Percentiles rank a stretch among this genome's conserved stretches.
Conservation (phyloP, 2,888 invertebrate species). For the Patella pellucida region DNA sequence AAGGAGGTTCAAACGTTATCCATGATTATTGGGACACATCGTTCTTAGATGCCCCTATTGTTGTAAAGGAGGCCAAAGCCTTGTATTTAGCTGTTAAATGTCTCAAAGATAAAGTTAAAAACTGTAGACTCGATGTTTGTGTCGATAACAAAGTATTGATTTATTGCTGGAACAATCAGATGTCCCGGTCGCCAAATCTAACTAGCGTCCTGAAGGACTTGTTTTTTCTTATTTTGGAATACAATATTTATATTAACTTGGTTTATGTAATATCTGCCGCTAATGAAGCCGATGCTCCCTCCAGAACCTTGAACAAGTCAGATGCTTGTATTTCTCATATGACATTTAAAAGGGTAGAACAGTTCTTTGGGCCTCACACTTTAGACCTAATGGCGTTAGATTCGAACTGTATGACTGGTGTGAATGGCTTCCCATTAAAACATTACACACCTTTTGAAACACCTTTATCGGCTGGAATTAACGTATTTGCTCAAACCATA, state of each 20-base stretch:
- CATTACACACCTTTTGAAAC: not conserved
- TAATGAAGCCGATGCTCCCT: not conserved
- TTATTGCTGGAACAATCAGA: not conserved
- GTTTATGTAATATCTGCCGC: not conserved
- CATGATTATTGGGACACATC: not conserved
- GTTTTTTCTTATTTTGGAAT: not conserved
- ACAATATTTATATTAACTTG: not conserved
- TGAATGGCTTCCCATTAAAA: not conserved
- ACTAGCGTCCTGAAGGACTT: not conserved
- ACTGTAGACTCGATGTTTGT: not conserved
- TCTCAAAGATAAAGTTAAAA: not conserved
- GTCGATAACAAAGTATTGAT: not conserved
- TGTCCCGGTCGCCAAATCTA: not conserved
- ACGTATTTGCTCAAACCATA: not conserved
- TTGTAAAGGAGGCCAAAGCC: not conserved
- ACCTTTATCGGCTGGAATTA: not conserved
- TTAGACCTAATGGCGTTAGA: not conserved
- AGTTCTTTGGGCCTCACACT: not conserved
- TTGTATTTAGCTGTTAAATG: not conserved
- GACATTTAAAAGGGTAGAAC: not conserved
- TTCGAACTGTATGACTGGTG: not conserved
- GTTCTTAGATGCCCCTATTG: not conserved
- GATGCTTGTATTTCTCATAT: not conserved
- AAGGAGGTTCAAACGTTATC: not conserved
- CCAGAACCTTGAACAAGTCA: not conserved